These are phyloP conservation scores for Onychomys arenicola DNA, from an alignment of 2,797 vertebrate genomes.

Conservation along the genomic window DNA sequence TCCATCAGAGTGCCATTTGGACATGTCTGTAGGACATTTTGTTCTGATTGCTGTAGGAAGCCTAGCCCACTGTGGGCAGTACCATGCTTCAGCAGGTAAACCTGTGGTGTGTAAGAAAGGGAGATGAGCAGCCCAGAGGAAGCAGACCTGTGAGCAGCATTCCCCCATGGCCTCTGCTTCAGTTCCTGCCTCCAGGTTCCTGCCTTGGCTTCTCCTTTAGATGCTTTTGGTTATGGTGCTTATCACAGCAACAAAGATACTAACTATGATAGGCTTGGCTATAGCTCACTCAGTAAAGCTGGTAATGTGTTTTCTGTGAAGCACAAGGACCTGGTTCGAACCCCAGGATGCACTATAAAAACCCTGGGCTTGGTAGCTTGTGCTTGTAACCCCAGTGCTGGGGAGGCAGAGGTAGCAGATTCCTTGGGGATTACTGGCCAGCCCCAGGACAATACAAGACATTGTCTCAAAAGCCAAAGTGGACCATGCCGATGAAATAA, in stretches of 20 bases:
- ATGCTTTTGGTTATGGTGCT: background rate
- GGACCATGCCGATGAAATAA: background rate
- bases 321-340: background rate
- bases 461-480: background rate
- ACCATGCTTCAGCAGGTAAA: background rate
- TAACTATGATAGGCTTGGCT: background rate
- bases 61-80: no score
- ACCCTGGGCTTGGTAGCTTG: background rate
- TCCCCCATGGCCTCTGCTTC: background rate
- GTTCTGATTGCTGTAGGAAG: no score
- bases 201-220: background rate
- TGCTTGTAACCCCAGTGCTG: rapidly evolving
- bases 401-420: background rate
- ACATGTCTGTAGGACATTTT: background rate
- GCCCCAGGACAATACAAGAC: background rate
- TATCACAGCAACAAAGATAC: background rate
- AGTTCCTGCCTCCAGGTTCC: background rate
- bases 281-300: background rate
- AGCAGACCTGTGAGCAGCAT: background rate
- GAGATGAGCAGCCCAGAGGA: background rate
- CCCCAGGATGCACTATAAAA: background rate
- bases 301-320: no score
- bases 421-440: background rate
- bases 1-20: background rate
- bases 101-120: background rate